A percentile compares a stretch with the other conserved stretches of the same genome.
These are phyloP conservation scores for Poeciliopsis turrubarensis DNA, from an alignment of 2,113 vertebrate species.

Conservation along the genomic window DNA sequence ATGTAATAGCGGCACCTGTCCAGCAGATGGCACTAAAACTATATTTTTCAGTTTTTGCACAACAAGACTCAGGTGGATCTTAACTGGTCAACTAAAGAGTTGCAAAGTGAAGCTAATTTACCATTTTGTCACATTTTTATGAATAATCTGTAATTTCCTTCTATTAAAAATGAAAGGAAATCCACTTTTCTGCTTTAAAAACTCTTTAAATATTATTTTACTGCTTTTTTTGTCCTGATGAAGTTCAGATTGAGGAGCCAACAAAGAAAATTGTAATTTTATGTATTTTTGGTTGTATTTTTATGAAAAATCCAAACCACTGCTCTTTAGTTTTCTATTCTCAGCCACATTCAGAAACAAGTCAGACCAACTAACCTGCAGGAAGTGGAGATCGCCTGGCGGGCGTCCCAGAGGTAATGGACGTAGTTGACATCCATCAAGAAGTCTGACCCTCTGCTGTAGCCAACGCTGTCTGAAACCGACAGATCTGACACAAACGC, in stretches of 20 bases:
- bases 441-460: slow-evolving; percentile 79
- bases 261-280: neutral
- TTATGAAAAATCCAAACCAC: neutral
- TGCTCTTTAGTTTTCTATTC: too few species aligned
- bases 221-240: neutral
- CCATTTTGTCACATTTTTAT: neutral
- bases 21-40: neutral
- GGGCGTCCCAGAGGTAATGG: slow-evolving; percentile 91
- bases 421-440: slow-evolving; percentile 90
- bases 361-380: slow-evolving; percentile 44
- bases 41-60: neutral
- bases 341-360: neutral
- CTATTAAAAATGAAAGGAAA: neutral
- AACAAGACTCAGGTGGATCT: neutral
- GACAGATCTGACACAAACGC: slow-evolving; percentile 41
- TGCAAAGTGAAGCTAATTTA: neutral
- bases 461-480: slow-evolving; percentile 56
- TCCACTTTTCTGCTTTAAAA: neutral
- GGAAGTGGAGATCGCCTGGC: slow-evolving; percentile 76
- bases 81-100: neutral
- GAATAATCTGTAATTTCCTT: too few species aligned
- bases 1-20: neutral
- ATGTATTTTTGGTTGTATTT: neutral
- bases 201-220: neutral
- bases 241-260: neutral